Evolutionary conservation across 2,113 vertebrate genomes (phyloP).

Genomic region (Scolopax mira): DNA sequence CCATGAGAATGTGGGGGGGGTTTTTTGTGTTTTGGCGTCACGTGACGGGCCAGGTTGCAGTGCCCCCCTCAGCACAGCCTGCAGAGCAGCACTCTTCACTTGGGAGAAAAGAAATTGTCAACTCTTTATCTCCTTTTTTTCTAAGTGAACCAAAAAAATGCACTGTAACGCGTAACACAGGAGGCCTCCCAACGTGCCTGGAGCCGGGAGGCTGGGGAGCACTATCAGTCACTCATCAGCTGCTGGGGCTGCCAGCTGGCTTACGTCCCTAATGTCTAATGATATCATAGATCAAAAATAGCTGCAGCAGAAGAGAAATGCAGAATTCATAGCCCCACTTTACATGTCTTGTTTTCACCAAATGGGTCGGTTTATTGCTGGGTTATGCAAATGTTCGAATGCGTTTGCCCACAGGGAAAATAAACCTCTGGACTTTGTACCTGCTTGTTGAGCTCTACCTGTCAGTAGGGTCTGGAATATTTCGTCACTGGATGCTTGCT

Average conservation of each 20-base stretch:
- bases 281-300: slow-evolving; percentile 51
- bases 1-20: rapidly evolving
- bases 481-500: not conserved
- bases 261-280: not conserved
- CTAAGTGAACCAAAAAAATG: not conserved
- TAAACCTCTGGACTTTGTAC: not conserved
- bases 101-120: not conserved
- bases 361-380: not conserved
- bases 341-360: not conserved
- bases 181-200: not conserved
- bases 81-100: not conserved
- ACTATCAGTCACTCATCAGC: not conserved
- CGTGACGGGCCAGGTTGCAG: not conserved
- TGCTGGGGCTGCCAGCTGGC: slow-evolving; percentile 5
- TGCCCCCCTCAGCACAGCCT: not conserved
- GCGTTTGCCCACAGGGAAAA: not conserved
- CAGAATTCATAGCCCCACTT: not conserved
- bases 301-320: slow-evolving; percentile 19
- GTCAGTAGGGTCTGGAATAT: not conserved
- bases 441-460: not conserved
- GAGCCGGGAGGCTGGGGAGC: not conserved
- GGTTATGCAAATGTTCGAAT: not conserved
- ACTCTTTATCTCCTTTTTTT: not conserved
- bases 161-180: not conserved
- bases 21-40: not conserved